phyloP scores from a whole-genome alignment of 2,888 invertebrate genomes.

The Crossocerus cetratus region DNA sequence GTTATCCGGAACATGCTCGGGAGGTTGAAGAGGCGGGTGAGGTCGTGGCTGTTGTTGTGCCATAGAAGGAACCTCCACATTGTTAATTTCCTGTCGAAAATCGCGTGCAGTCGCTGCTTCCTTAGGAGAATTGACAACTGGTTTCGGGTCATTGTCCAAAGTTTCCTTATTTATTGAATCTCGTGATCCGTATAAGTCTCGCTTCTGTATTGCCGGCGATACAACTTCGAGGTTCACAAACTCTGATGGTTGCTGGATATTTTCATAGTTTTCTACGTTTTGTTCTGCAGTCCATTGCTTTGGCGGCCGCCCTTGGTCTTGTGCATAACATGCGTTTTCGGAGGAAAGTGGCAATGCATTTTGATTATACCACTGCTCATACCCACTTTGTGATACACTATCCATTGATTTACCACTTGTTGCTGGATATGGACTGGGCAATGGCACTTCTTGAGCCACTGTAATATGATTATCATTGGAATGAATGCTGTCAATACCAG shows the following conservation, averaged over 20 bases:
- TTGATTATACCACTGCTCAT: constrained; percentile 75
- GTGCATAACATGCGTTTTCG: constrained; percentile 63
- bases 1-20: constrained; percentile 69
- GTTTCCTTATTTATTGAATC: constrained; percentile 74
- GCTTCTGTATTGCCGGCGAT: constrained; percentile 64
- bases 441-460: constrained; percentile 41
- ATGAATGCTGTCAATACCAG: constrained; percentile 39
- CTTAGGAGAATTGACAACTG: constrained; percentile 45
- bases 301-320: constrained; percentile 53
- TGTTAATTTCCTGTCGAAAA: constrained; percentile 67
- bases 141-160: constrained; percentile 70
- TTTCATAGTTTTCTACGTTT: constrained; percentile 72
- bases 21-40: constrained; percentile 55
- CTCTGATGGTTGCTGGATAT: constrained; percentile 70
- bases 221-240: constrained; percentile 72
- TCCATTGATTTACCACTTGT: constrained; percentile 34
- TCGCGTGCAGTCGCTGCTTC: constrained; percentile 49
- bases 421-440: constrained; percentile 39
- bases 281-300: constrained; percentile 65
- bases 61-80: constrained; percentile 66
- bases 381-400: constrained; percentile 56
- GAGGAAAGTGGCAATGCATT: constrained; percentile 53
- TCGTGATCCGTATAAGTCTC: constrained; percentile 70
- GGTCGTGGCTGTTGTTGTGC: constrained; percentile 51
- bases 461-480: constrained; percentile 41